Percentiles rank a stretch among this genome's conserved stretches.
phyloP scores from a whole-genome alignment of 2,113 vertebrate genomes.

The Bambusicola thoracicus region DNA sequence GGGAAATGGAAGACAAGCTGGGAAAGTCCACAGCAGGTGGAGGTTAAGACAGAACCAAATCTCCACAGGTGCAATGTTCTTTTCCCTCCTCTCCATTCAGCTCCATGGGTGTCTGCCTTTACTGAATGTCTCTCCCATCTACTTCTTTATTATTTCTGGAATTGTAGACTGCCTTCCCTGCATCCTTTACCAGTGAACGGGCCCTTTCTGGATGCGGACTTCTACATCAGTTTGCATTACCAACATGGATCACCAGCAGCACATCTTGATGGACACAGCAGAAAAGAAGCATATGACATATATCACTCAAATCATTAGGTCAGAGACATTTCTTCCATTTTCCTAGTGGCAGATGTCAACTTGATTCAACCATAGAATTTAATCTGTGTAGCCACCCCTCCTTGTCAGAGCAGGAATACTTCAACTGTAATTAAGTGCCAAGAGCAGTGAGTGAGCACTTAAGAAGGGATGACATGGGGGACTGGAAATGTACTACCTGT shows the following conservation, averaged over 20 bases:
- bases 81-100: not conserved
- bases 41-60: not conserved
- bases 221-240: not conserved
- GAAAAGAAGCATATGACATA: not conserved
- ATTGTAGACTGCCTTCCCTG: not conserved
- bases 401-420: not conserved
- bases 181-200: not conserved
- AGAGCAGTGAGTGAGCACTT: not conserved
- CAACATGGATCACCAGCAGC: not conserved
- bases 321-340: not conserved
- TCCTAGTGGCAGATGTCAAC: not conserved
- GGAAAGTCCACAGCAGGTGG: slow-evolving; percentile 57
- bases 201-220: not conserved
- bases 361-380: not conserved
- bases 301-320: not conserved
- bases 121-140: not conserved
- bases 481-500: not conserved
- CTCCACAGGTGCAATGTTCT: not conserved
- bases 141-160: not conserved
- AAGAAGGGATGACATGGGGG: not conserved
- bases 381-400: not conserved
- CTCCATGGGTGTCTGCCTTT: not conserved
- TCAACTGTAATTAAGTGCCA: not conserved
- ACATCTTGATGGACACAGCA: not conserved
- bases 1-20: slow-evolving; percentile 53